Base-by-base conservation (phyloP, 2,888 invertebrate genomes). In the Perithous albicinctus region DNA sequence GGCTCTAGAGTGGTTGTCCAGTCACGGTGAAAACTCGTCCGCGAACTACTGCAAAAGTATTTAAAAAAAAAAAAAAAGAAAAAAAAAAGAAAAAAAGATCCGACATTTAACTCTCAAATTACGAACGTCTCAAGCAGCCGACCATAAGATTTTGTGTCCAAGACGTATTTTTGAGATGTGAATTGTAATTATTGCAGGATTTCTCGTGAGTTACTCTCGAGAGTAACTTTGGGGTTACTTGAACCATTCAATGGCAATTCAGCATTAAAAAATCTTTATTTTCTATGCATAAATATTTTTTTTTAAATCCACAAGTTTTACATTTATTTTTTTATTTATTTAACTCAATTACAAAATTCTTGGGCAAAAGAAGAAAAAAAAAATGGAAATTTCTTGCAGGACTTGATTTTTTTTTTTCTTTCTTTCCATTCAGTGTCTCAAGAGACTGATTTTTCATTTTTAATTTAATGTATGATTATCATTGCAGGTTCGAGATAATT, bases 1-100 rank as follows among this genome's bases (percentile, higher is more conserved):
- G 77, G 69, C 69, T 82, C 67, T 82, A 84, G 84, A 85, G 89
- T 90, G 90, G 89, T 90, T 61, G 85, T 89, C 89, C 85, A 89
- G 90, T 90, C 90, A 90, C 89, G 88, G 89, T 88, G 88, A 90
- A 88, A 84, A 72, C 78, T 64, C 70, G 54, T 35, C 41, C 63
- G 78, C 56, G 54, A n/a, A 56, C 86, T 78, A 85, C 83, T 32
- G 15, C 7, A 18, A 59, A 59, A 32, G 15, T 59, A 32, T 7
- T 63, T 15, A 73, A 70, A 82, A 46, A 59, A n/a, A 46, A 61
- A 32, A n/a, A 67, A 20, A 73, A 70, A 82, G 41, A 59, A n/a
- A 46, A 61, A 18, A 38, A 64, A 51, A 69, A 69, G n/a, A 35
- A 18, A 20, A 59, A 23, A 1, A 35, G 18, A 59, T 59, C 32